Evolutionary conservation across 2,797 vertebrate species (phyloP).

Genomic region (Anas bernieri): DNA sequence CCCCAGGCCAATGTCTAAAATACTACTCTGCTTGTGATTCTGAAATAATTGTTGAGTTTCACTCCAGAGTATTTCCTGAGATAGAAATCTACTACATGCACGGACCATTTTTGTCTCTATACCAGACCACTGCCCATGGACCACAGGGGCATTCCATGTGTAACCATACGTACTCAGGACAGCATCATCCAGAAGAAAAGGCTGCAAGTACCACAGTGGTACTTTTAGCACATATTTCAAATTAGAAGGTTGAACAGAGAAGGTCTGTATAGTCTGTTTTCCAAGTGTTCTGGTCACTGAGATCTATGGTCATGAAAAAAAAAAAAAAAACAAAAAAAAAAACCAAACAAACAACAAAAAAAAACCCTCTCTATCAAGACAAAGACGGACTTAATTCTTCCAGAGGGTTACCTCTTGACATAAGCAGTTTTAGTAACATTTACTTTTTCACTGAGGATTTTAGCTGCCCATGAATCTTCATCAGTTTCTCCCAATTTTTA

Average conservation of each 20-base stretch:
- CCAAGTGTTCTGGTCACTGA: neutral
- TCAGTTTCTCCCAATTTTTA: neutral
- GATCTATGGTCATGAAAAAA: neutral
- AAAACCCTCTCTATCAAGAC: neutral
- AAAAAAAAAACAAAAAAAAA: neutral
- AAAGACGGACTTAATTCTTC: neutral
- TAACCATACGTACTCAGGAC: neutral
- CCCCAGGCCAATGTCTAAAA: neutral
- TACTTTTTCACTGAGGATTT: neutral
- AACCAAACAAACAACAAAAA: too few species aligned
- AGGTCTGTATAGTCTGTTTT: neutral
- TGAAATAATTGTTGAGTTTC: neutral
- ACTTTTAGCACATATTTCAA: neutral
- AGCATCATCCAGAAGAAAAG: neutral
- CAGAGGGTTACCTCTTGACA: neutral
- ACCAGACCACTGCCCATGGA: neutral
- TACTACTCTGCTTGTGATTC: neutral
- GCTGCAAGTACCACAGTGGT: neutral
- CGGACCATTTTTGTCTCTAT: neutral
- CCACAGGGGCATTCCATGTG: neutral
- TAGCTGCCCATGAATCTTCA: neutral
- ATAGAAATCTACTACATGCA: neutral
- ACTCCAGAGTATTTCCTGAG: neutral
- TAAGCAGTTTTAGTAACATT: neutral
- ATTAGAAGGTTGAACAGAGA: neutral